Evolutionary conservation across 2,797 vertebrate genomes (phyloP).

Genomic region (Etheostoma nigrum): DNA sequence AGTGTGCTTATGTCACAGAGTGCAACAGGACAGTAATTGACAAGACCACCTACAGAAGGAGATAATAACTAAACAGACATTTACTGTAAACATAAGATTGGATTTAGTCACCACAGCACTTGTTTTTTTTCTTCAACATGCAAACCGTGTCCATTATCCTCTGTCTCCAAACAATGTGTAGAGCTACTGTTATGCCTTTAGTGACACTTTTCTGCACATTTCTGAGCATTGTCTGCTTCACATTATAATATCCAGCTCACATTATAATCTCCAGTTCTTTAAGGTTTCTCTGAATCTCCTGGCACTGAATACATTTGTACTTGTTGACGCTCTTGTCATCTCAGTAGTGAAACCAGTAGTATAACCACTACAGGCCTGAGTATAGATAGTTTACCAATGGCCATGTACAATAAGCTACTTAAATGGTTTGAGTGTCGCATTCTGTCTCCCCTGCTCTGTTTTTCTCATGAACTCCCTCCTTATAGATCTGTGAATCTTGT

Average conservation of each 20-base stretch:
- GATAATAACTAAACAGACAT: constrained; percentile 15
- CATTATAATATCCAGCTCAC: background rate
- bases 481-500: constrained; percentile 69
- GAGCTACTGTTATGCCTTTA: background rate
- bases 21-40: constrained; percentile 41
- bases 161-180: background rate
- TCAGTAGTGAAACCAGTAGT: constrained; percentile 10
- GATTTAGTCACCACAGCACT: constrained; percentile 3
- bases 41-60: constrained; percentile 37
- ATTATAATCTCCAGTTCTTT: background rate
- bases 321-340: too few relatives aligned
- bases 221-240: background rate
- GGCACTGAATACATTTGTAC: background rate
- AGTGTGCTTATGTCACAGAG: constrained; percentile 27
- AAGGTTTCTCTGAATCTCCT: background rate
- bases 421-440: constrained; percentile 53
- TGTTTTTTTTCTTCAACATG: background rate
- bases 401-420: constrained; percentile 33
- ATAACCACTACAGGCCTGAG: constrained; percentile 21
- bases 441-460: constrained; percentile 52
- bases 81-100: constrained; percentile 17
- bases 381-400: background rate
- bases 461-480: constrained; percentile 69
- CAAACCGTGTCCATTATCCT: background rate
- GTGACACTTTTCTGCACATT: background rate